Base-by-base conservation (phyloP, 30 jellyfish, hydroid and myxozoan genomes). In the Pseudorhiza aurosa region DNA sequence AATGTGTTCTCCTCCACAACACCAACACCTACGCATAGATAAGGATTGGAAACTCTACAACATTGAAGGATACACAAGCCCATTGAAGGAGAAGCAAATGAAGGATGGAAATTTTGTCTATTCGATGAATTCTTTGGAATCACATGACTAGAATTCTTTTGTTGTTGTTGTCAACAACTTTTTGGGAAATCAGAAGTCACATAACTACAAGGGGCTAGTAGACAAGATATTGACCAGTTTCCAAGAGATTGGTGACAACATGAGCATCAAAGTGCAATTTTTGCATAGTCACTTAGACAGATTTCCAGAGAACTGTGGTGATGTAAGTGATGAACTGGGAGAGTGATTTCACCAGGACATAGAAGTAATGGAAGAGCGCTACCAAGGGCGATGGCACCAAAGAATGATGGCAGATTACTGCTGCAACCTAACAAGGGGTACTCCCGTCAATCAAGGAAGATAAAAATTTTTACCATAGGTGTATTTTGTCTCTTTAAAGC, bases 311-410 rank as follows among this genome's bases (percentile, higher is more conserved):
- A 75, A 75, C 53, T 49, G 62, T 37, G 88, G 87, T 30, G 86
- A 60, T 57, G 85, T 75, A 45, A 75, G 88, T 56, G 88, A 58
- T 42, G 88, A 75, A 37, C 87, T 58, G 67, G 88, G 81, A 27
- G 88, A 75, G 53, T 22, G 82, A 33, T 75, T 55, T 45, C 88
- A 75, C 77, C 74, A 72, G 55, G 85, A 72, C 24, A 70, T 70
- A 27, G 31, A 30, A 72, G 82, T 39, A 50, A 72, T 72, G 82
- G 31, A 46, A 68, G 21, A 26, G 31, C 19, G 85, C 42, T 50
- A 72, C 77, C 85, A 51, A 44, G 85, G 85, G 28, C 29, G 85
- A 32, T 72, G 56, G 85, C 82, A 72, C 53, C 28, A 30, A 51
- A 29, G 39, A 21, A 72, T 72, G 85, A 42, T 50, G 47, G 85